Conservation (phyloP, 1,140 invertebrate genomes). For the Drosophila orena region DNA sequence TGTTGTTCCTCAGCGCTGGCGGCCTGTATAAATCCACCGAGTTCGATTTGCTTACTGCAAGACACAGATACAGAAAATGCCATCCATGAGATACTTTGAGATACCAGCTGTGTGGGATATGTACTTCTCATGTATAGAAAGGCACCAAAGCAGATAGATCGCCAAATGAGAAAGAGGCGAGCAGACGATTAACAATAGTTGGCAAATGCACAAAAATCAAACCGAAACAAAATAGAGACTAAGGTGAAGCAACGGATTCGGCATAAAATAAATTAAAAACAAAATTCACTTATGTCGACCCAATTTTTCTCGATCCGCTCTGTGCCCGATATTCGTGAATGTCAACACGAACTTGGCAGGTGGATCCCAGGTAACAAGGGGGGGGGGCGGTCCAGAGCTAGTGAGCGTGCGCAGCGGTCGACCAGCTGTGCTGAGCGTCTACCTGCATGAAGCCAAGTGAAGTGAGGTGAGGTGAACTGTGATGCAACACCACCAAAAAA, state of each 20-base stretch:
- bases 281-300: constrained; percentile 76
- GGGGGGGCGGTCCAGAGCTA: constrained; percentile 19
- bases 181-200: constrained; percentile 52
- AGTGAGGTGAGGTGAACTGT: constrained; percentile 22
- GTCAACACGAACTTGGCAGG: constrained; percentile 66
- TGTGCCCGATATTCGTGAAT: constrained; percentile 69
- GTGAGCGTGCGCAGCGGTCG: constrained; percentile 49
- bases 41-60: constrained; percentile 78
- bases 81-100: constrained; percentile 10
- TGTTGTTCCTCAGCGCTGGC: constrained; percentile 73
- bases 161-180: constrained; percentile 6
- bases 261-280: constrained; percentile 60
- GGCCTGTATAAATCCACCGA: constrained; percentile 81
- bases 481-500: constrained; percentile 62
- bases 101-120: neutral
- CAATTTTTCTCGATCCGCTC: constrained; percentile 67
- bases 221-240: constrained; percentile 28
- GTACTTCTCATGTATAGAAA: no score
- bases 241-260: constrained; percentile 67
- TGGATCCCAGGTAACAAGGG: constrained; percentile 32
- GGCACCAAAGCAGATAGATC: neutral
- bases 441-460: constrained; percentile 1
- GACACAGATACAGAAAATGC: neutral
- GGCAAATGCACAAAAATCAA: constrained; percentile 29
- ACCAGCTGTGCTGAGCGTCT: constrained; percentile 12